Conservation (phyloP, 2,888 invertebrate genomes). For the Caenorhabditis sp. region DNA sequence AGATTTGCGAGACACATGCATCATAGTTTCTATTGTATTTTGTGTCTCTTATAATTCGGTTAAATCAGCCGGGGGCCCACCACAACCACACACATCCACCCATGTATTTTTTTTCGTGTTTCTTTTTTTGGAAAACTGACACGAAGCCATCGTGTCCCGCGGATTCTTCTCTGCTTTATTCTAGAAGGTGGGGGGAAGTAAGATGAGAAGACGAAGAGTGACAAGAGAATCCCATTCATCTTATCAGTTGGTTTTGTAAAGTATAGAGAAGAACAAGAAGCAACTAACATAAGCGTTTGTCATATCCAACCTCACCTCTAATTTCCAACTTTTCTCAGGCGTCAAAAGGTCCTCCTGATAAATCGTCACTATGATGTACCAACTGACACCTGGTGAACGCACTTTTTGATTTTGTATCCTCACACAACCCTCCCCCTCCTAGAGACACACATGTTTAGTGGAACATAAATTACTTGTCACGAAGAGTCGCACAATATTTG, state of each 20-base stretch:
- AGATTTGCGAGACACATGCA: slow-evolving; percentile 43
- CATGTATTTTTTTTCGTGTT: slow-evolving; percentile 34
- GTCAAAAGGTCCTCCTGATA: slow-evolving; percentile 50
- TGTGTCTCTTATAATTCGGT: slow-evolving; percentile 63
- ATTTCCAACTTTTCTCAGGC: slow-evolving; percentile 33
- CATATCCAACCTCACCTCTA: slow-evolving; percentile 25
- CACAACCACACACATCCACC: slow-evolving; percentile 46
- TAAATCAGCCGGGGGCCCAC: slow-evolving; percentile 45
- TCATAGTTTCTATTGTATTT: slow-evolving; percentile 65
- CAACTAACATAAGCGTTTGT: slow-evolving; percentile 17
- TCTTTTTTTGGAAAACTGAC: slow-evolving; percentile 21
- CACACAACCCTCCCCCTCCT: not conserved
- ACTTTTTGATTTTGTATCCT: slow-evolving; percentile 59
- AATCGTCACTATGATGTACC: slow-evolving; percentile 45
- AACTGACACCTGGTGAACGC: slow-evolving; percentile 65
- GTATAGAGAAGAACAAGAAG: slow-evolving; percentile 12
- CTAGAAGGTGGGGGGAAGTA: slow-evolving; percentile 10
- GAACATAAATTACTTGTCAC: slow-evolving; percentile 60
- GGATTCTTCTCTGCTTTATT: slow-evolving; percentile 1
- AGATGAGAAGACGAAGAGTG: slow-evolving; percentile 20
- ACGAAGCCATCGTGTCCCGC: slow-evolving; percentile 32
- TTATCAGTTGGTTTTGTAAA: slow-evolving; percentile 44
- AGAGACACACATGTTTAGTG: slow-evolving; percentile 53
- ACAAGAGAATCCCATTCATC: slow-evolving; percentile 39
- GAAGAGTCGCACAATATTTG: slow-evolving; percentile 55